These are phyloP conservation scores for Petromus typicus DNA, from an alignment of 2,113 vertebrate species.

Conservation along the genomic window DNA sequence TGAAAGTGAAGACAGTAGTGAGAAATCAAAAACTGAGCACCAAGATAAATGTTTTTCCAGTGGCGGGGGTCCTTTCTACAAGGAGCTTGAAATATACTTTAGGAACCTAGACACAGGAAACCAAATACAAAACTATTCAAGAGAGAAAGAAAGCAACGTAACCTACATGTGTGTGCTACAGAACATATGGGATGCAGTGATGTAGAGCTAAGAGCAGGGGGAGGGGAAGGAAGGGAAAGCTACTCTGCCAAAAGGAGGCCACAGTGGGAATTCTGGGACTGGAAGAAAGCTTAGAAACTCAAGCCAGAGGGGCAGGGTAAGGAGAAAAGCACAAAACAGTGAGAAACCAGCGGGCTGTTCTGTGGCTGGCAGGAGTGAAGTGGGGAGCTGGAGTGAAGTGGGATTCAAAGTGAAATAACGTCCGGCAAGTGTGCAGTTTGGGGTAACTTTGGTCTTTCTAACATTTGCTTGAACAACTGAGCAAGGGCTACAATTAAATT, in stretches of 20 bases:
- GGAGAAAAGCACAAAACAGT: neutral
- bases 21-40: neutral
- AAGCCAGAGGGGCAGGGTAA: neutral
- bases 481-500: neutral
- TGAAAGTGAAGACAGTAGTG: neutral
- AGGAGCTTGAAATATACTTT: neutral
- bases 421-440: neutral
- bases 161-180: neutral
- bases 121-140: neutral
- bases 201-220: neutral
- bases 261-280: neutral
- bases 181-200: neutral
- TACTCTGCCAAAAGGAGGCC: neutral
- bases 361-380: neutral
- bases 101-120: neutral
- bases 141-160: neutral
- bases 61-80: neutral
- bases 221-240: neutral
- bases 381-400: neutral
- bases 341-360: neutral
- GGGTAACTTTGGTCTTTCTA: neutral
- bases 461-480: slow-evolving; percentile 21
- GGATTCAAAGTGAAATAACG: neutral
- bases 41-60: neutral
- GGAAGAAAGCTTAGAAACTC: neutral